These are phyloP conservation scores for Gallinago media DNA, from an alignment of 2,113 vertebrate genomes.

Conservation along the genomic window DNA sequence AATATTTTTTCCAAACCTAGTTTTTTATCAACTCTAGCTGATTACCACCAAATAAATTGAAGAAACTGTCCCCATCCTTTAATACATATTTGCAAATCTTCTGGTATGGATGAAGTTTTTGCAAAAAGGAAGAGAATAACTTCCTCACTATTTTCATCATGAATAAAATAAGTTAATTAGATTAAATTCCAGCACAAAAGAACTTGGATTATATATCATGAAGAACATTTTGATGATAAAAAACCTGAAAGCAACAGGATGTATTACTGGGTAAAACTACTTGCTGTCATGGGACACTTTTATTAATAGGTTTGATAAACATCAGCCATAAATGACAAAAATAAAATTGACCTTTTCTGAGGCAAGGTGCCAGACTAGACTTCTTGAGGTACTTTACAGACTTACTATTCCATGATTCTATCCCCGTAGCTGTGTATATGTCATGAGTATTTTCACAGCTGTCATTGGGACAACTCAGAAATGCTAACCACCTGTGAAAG, in stretches of 20 bases:
- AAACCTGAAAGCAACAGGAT: background rate
- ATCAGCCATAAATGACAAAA: background rate
- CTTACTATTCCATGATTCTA: background rate
- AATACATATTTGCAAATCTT: background rate
- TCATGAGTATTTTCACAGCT: background rate
- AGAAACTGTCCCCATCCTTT: background rate
- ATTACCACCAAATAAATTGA: background rate
- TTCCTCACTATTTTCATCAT: background rate
- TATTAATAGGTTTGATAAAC: background rate
- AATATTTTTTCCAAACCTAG: background rate
- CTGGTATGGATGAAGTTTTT: background rate
- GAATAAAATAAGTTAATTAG: background rate
- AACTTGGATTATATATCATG: background rate
- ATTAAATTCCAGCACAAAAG: background rate
- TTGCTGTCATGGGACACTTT: background rate
- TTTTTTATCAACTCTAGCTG: background rate
- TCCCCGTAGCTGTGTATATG: background rate
- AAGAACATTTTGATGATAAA: background rate
- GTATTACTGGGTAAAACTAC: background rate
- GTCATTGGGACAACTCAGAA: background rate
- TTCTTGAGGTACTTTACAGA: background rate
- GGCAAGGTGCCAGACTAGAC: background rate
- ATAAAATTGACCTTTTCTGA: slow-evolving; percentile 9
- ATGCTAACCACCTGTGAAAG: background rate
- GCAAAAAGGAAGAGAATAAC: background rate